Conservation (phyloP, 2,888 invertebrate species). For the Rhabditoides inermis region DNA sequence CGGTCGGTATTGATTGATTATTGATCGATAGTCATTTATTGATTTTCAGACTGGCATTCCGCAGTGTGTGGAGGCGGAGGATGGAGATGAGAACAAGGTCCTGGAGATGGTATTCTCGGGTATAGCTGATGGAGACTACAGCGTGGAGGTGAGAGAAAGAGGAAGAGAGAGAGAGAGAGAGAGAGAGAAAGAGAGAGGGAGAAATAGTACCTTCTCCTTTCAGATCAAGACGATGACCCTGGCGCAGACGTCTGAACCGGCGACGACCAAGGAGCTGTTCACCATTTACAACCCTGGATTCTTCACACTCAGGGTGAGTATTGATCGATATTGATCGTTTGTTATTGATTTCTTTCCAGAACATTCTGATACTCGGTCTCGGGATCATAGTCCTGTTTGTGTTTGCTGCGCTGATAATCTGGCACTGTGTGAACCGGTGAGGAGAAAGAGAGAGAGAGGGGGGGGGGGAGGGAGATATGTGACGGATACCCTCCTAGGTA, state of each 20-base stretch:
- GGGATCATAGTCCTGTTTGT: slow-evolving; percentile 11
- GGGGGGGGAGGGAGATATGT: too few relatives aligned
- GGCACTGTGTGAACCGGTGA: slow-evolving; percentile 17
- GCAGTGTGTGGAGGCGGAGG: slow-evolving; percentile 16
- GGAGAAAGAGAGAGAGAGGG: slow-evolving; percentile 11
- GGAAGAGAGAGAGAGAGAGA: background rate
- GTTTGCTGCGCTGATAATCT: slow-evolving; percentile 10
- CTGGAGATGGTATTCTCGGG: slow-evolving; percentile 29
- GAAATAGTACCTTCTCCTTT: background rate
- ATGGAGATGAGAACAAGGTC: slow-evolving; percentile 9
- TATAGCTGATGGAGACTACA: slow-evolving; percentile 37
- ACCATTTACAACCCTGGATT: slow-evolving; percentile 23
- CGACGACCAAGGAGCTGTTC: slow-evolving; percentile 16
- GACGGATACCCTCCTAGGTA: too few relatives aligned
- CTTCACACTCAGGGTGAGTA: slow-evolving; percentile 18
- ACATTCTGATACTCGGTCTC: slow-evolving; percentile 4
- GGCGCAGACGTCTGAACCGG: slow-evolving; percentile 1
- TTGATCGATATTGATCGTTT: background rate
- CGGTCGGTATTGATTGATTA: slow-evolving; percentile 5
- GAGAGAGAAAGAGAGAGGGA: background rate
- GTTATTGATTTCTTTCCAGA: background rate
- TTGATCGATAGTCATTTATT: background rate
- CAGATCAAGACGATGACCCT: background rate
- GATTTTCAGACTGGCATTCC: slow-evolving; percentile 21
- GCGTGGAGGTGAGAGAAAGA: background rate